A percentile compares a stretch with the other conserved stretches of the same genome.
Conservation (phyloP, 1,140 invertebrate genomes). For the Philopotamus ludificatus region DNA sequence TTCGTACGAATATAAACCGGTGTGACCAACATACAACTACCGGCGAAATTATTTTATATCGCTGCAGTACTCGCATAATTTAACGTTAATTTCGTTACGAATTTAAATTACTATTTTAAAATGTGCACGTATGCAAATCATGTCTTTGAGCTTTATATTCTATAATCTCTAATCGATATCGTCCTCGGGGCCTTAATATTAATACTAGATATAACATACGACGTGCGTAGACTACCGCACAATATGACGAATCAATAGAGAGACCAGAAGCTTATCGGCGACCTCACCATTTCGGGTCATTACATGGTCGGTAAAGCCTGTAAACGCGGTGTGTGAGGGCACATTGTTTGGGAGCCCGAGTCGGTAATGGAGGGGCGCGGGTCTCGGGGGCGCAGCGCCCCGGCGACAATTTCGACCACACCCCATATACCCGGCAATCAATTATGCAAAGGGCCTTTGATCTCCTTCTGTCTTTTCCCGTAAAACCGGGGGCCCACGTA, state of each 20-base stretch:
- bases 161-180: too few relatives aligned
- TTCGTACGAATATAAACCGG: too few relatives aligned
- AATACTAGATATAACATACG: too few relatives aligned
- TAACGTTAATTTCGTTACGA: too few relatives aligned
- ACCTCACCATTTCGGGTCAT: not conserved
- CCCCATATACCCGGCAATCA: slow-evolving; percentile 8
- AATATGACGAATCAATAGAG: not conserved
- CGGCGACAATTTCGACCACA: slow-evolving; percentile 8
- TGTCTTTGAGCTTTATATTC: too few relatives aligned
- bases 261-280: not conserved
- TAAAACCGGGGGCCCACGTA: not conserved
- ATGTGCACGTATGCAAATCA: too few relatives aligned
- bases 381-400: not conserved
- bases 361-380: slow-evolving; percentile 12
- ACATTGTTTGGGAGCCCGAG: slow-evolving; percentile 21
- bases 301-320: not conserved
- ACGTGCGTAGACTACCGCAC: too few relatives aligned
- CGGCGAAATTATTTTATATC: too few relatives aligned
- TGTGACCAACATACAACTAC: too few relatives aligned
- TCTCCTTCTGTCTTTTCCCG: not conserved
- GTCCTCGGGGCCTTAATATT: too few relatives aligned
- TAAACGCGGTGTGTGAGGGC: slow-evolving; percentile 5
- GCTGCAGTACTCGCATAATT: too few relatives aligned
- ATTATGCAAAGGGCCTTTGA: slow-evolving; percentile 29
- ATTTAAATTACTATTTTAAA: too few relatives aligned